Evolutionary conservation across 2,797 vertebrate genomes (phyloP), one percentile per base, ranked within the genome.

Genomic region (Mallotus villosus): DNA sequence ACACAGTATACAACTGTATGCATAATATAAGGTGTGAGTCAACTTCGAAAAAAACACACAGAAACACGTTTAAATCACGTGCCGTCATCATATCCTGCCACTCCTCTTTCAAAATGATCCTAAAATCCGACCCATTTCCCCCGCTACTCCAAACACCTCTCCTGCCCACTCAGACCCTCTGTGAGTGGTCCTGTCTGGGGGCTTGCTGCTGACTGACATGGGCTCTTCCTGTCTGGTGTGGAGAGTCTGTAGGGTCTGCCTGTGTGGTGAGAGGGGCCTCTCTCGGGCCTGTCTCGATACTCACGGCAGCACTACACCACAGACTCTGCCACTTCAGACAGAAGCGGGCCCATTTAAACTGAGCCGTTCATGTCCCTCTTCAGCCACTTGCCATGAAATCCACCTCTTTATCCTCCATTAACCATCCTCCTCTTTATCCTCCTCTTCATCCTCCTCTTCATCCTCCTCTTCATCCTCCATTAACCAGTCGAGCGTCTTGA

Each of bases 291-390:
- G 67, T 82, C 70, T 81, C 17, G 14, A 46, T 14, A 14, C 4
- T 67, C 24, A 69, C 53, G 64, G 66, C 68, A 68, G 70, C 74
- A 61, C 81, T 86, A 71, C 63, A 64, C 77, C 27, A 22, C 73
- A 80, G 76, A 83, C 77, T 80, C 68, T 81, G 64, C 71, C 80
- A 77, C 82, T 86, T 84, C 73, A 82, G 27, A 27, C 17, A 76
- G 25, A 46, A 27, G 21, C 63, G 16, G 27, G 76, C 16, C 65
- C 19, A 8, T 27, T 61, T 22, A 59, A 21, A 60, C 63, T 68
- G 46, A 70, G 34, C 74, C 78, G 80, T 80, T 86, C 75, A 37
- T 32, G 25, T 61, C 71, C 51, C 46, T 22, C 64, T 41, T 9
- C 51, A 60, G 63, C 25, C 11, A 60, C 66, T 17, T 24, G 58